Evolutionary conservation across 1,140 invertebrate species (phyloP).

Genomic region (Eriocheir sinensis): DNA sequence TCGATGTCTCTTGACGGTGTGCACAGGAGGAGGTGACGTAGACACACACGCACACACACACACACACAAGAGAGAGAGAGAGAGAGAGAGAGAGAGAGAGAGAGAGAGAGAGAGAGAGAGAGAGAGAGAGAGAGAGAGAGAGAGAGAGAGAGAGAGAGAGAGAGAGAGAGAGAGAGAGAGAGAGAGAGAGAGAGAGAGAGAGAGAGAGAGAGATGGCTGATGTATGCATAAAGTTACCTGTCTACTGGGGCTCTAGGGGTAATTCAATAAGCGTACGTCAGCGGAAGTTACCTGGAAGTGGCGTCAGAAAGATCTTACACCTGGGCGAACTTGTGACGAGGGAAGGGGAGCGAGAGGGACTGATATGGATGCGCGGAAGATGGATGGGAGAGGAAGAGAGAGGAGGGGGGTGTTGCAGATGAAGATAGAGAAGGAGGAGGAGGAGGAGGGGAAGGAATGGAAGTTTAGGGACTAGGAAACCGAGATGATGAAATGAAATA

Average conservation of each 20-base stretch:
- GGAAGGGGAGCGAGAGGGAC: not conserved
- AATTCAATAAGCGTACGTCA: not conserved
- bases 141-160: too few species aligned
- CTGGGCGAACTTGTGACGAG: not conserved
- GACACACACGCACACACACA: conserved; percentile 4
- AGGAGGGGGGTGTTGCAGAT: not conserved
- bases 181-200: too few species aligned
- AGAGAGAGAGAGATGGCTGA: too few species aligned
- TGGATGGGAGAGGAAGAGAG: not conserved
- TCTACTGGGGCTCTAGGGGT: not conserved
- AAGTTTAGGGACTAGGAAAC: not conserved
- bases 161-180: too few species aligned
- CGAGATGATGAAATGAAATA: not conserved
- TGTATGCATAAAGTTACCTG: too few species aligned
- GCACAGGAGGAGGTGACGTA: not conserved
- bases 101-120: too few species aligned
- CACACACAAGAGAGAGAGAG: not conserved
- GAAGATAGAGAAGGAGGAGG: not conserved
- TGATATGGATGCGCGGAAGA: too few species aligned
- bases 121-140: too few species aligned
- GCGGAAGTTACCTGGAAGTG: not conserved
- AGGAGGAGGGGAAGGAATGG: not conserved
- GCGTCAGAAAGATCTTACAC: not conserved
- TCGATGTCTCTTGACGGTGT: conserved; percentile 22
- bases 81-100: too few species aligned